Evolutionary conservation across 2,113 vertebrate species (phyloP).

Genomic region (Nothoprocta perdicaria): DNA sequence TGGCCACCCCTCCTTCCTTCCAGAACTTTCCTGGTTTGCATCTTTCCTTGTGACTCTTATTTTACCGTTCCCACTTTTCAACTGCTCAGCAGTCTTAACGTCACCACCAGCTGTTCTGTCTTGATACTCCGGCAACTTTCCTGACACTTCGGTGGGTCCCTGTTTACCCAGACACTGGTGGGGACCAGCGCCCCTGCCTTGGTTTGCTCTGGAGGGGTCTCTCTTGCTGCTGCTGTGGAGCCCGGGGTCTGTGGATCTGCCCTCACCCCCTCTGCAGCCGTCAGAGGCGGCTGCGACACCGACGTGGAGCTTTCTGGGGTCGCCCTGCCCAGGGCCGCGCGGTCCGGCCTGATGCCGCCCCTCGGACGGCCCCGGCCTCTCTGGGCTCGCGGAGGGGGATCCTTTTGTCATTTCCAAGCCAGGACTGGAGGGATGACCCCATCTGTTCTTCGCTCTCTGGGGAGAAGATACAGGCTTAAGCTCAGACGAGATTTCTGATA

Average conservation of each 20-base stretch:
- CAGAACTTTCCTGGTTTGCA: background rate
- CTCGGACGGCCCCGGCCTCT: slow-evolving; percentile 55
- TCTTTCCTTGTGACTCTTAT: slow-evolving; percentile 14
- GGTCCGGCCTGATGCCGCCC: slow-evolving; percentile 43
- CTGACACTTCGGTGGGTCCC: background rate
- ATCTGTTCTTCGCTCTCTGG: slow-evolving; percentile 65
- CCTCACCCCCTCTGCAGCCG: slow-evolving; percentile 66
- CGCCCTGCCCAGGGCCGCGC: slow-evolving; percentile 72
- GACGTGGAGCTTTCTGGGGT: slow-evolving; percentile 36
- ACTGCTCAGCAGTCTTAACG: slow-evolving; percentile 23
- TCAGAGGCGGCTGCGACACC: background rate
- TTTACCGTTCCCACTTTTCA: slow-evolving; percentile 64
- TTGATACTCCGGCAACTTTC: background rate
- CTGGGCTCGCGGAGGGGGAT: slow-evolving; percentile 79
- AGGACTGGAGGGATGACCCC: slow-evolving; percentile 62
- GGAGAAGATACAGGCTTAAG: slow-evolving; percentile 52
- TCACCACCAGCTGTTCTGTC: background rate
- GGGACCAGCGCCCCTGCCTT: slow-evolving; percentile 78
- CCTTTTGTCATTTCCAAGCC: slow-evolving; percentile 53
- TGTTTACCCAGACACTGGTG: slow-evolving; percentile 73
- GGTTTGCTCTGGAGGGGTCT: background rate
- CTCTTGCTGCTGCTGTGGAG: slow-evolving; percentile 15
- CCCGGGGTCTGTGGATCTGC: slow-evolving; percentile 18
- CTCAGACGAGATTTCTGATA: slow-evolving; percentile 62
- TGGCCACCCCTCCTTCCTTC: slow-evolving; percentile 34